These are phyloP conservation scores for Ladona fulva DNA, from an alignment of 1,140 invertebrate genomes.

Conservation along the genomic window DNA sequence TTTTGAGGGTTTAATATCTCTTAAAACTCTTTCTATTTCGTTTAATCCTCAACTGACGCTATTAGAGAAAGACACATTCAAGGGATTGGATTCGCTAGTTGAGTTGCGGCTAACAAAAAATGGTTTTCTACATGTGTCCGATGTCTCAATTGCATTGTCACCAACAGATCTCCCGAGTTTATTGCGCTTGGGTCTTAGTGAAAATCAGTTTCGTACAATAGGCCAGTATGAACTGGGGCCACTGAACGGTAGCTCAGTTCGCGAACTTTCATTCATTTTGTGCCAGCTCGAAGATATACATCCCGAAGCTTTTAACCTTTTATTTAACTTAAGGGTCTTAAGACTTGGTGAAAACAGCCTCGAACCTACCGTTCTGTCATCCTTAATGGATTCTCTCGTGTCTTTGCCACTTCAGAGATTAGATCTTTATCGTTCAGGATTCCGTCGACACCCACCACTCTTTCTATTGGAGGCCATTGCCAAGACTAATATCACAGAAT, in stretches of 20 bases:
- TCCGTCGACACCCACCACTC: conserved; percentile 37
- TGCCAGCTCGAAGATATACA: conserved; percentile 42
- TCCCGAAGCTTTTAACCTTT: conserved; percentile 35
- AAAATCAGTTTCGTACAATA: conserved; percentile 35
- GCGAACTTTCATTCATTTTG: conserved; percentile 37
- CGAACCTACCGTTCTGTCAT: conserved; percentile 34
- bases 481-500: conserved; percentile 37
- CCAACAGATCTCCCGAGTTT: conserved; percentile 33
- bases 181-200: conserved; percentile 33
- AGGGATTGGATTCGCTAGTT: conserved; percentile 30
- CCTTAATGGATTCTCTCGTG: conserved; percentile 33
- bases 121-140: conserved; percentile 33
- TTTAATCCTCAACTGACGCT: conserved; percentile 13
- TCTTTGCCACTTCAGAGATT: conserved; percentile 37
- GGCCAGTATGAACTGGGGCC: conserved; percentile 32
- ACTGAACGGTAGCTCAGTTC: conserved; percentile 29
- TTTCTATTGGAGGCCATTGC: conserved; percentile 38
- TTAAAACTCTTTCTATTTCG: conserved; percentile 12
- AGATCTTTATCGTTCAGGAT: conserved; percentile 41
- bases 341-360: conserved; percentile 41
- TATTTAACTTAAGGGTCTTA: conserved; percentile 37
- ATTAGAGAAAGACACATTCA: conserved; percentile 26
- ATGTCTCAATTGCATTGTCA: conserved; percentile 31
- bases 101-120: conserved; percentile 39
- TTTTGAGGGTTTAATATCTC: neutral